Base-by-base conservation (phyloP, 1,140 invertebrate species). In the Habropoda laboriosa region DNA sequence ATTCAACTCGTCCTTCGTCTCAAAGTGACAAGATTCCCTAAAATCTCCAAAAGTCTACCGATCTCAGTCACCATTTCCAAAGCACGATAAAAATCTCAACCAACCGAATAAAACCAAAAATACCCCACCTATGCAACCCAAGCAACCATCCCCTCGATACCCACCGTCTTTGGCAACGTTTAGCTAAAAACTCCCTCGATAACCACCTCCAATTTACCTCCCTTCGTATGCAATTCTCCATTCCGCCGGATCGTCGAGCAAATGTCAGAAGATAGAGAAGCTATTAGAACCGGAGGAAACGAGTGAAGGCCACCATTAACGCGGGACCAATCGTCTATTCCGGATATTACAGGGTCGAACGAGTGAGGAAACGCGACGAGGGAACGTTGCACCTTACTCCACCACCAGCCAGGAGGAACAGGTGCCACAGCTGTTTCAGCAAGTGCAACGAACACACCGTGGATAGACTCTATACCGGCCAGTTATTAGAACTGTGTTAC, bases 351-450 rank as follows among this genome's bases (percentile, higher is more conserved):
- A 77, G 73, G 87, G 85, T 81, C 81, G 72, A 75, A 73, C 63
- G 66, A 77, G 67, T 86, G 87, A n/a, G n/a, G 77, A 79, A 77
- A 79, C 61, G 53, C 24, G 67, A 45, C 58, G 76, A 66, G 77
- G 81, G 87, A 89, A 89, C 85, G 88, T 89, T 91, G 88, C 89
- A 91, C 90, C 90, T 91, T 91, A 90, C 88, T 64, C 77, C 18
- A 30, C 30, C 79, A 49, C 57, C 74, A 77, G 61, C 53, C 32
- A 32, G 75, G 80, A 90, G 75, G 81, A 90, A 91, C 90, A 91
- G 91, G 91, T 92, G 91, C 87, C 83, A 86, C 90, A 91, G 90
- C 89, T 91, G 90, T 90, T 87, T 81, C 88, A 88, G 87, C 90
- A 92, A 92, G 91, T 92, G 91, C 89, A 90, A 88, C 86, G 86